phyloP scores from a whole-genome alignment of 2,888 invertebrate species.

The Stegana nigrithorax region DNA sequence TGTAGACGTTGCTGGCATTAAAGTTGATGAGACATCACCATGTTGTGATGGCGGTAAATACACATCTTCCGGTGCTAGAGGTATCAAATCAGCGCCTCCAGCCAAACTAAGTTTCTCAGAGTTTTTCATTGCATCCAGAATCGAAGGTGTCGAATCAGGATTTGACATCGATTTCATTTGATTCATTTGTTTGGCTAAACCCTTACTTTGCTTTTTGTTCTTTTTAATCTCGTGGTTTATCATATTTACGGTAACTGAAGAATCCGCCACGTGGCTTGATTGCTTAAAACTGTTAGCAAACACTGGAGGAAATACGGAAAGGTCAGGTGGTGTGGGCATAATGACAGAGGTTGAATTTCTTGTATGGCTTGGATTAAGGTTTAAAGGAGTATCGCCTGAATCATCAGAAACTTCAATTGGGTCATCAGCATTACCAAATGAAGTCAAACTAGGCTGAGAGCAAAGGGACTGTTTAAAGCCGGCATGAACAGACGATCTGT shows the following conservation, averaged over 20 bases:
- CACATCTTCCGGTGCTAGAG: slow-evolving; percentile 51
- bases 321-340: too few relatives aligned
- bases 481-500: too few relatives aligned
- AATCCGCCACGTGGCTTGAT: too few relatives aligned
- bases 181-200: background rate
- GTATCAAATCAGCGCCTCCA: slow-evolving; percentile 64
- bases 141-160: background rate
- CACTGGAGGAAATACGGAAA: too few relatives aligned
- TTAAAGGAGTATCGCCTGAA: slow-evolving; percentile 48
- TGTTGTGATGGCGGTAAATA: slow-evolving; percentile 48
- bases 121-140: slow-evolving; percentile 34
- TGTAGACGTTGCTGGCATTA: background rate
- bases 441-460: too few relatives aligned
- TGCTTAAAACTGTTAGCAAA: too few relatives aligned
- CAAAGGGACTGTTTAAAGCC: too few relatives aligned
- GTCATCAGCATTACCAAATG: slow-evolving; percentile 53
- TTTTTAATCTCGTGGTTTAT: too few relatives aligned
- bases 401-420: slow-evolving; percentile 64
- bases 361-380: too few relatives aligned
- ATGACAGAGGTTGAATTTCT: too few relatives aligned
- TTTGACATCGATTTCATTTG: background rate
- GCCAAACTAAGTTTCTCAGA: slow-evolving; percentile 54
- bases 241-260: too few relatives aligned
- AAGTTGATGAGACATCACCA: slow-evolving; percentile 32
- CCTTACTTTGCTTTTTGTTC: slow-evolving; percentile 22